Conservation (phyloP, 2,113 vertebrate genomes). For the Rhabdornis inornatus region DNA sequence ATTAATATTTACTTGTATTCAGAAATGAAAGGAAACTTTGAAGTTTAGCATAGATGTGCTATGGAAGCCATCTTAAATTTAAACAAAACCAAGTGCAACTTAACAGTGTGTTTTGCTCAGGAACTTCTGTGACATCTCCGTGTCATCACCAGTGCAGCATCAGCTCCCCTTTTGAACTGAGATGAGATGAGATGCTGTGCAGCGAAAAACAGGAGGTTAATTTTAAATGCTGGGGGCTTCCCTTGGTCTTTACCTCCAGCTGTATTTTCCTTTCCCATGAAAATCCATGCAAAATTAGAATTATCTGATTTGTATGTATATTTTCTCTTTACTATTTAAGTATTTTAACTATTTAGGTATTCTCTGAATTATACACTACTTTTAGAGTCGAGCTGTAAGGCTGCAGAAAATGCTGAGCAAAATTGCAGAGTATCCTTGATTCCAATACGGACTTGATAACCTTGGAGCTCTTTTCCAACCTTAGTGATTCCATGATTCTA, state of each 20-base stretch:
- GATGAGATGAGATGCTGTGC: background rate
- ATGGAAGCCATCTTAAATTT: background rate
- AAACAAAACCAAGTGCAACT: background rate
- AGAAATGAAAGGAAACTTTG: background rate
- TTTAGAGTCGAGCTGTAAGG: background rate
- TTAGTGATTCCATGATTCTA: background rate
- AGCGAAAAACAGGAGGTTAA: background rate
- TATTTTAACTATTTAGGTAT: background rate
- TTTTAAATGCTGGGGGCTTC: background rate
- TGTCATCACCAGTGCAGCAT: fast-evolving
- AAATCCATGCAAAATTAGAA: background rate
- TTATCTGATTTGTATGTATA: background rate
- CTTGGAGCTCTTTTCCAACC: background rate
- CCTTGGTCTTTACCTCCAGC: background rate
- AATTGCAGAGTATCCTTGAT: background rate
- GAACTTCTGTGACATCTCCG: background rate
- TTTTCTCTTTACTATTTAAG: background rate
- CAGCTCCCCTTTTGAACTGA: background rate
- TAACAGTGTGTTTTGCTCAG: background rate
- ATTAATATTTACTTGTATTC: background rate
- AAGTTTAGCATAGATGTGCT: background rate
- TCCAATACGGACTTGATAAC: background rate
- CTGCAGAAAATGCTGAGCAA: background rate
- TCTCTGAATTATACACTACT: background rate
- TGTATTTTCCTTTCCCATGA: background rate